Evolutionary conservation across 2,888 invertebrate species (phyloP).

Genomic region (Andrena flavipes): DNA sequence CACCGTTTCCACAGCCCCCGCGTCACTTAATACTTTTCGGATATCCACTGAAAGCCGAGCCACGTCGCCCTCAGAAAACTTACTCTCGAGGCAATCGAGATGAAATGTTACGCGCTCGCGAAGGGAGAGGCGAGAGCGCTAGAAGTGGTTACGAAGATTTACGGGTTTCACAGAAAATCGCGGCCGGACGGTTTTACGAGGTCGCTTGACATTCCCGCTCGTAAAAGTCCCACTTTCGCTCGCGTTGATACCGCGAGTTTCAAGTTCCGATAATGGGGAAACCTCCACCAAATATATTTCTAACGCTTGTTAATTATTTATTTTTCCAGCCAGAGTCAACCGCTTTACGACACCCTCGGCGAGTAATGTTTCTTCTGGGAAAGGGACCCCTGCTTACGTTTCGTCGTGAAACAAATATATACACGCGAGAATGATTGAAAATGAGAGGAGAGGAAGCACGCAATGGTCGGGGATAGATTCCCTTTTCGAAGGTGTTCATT

Average conservation of each 20-base stretch:
- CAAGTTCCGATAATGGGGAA: conserved; percentile 55
- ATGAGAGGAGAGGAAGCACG: neutral
- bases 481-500: no score
- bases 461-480: neutral
- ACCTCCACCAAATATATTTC: conserved; percentile 41
- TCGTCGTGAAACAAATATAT: neutral
- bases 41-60: neutral
- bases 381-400: neutral
- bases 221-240: conserved; percentile 58
- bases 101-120: neutral
- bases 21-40: no score
- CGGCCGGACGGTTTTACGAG: conserved; percentile 69
- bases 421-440: neutral
- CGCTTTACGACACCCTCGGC: conserved; percentile 30
- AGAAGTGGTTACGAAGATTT: conserved; percentile 71
- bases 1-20: neutral
- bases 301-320: conserved; percentile 48
- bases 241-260: conserved; percentile 34
- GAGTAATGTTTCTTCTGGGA: conserved; percentile 8
- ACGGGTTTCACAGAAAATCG: conserved; percentile 76
- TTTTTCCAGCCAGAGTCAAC: neutral
- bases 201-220: conserved; percentile 67
- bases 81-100: neutral
- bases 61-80: neutral
- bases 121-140: neutral